phyloP scores from a whole-genome alignment of 1,140 invertebrate species.

The Ladona fulva region DNA sequence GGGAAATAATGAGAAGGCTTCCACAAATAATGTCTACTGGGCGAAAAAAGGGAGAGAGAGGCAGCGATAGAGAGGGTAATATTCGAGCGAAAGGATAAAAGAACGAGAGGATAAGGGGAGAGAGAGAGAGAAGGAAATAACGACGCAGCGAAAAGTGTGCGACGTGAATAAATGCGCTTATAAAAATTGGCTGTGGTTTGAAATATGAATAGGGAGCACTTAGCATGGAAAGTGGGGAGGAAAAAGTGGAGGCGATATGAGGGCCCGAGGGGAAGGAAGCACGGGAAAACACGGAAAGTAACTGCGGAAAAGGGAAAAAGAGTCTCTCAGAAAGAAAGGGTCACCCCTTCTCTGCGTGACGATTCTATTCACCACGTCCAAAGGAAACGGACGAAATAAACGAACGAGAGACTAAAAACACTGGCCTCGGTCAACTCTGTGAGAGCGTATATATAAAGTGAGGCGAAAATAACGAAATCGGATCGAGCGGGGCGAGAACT shows the following conservation, averaged over 20 bases:
- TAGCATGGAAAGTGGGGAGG: background rate
- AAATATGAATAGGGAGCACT: background rate
- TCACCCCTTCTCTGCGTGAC: too few relatives aligned
- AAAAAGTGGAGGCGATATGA: background rate
- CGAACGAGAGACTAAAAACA: too few relatives aligned
- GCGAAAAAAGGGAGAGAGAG: too few relatives aligned
- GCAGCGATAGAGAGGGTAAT: background rate
- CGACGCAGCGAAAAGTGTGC: background rate
- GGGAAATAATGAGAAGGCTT: too few relatives aligned
- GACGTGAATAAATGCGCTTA: background rate
- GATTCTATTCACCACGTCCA: too few relatives aligned
- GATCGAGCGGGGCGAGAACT: too few relatives aligned
- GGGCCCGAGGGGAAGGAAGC: background rate
- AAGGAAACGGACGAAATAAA: too few relatives aligned
- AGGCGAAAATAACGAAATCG: too few relatives aligned
- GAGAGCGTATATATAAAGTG: too few relatives aligned
- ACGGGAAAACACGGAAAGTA: background rate
- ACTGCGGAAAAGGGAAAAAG: background rate
- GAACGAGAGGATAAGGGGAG: background rate
- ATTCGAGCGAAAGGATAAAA: background rate
- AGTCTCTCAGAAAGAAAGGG: background rate
- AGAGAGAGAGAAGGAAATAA: background rate
- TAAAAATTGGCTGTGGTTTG: background rate
- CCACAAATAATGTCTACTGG: too few relatives aligned
- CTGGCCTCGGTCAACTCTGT: too few relatives aligned